Percentiles rank a stretch among this genome's conserved stretches.
phyloP scores from a whole-genome alignment of 2,888 invertebrate species.

The Dryobota labecula region DNA sequence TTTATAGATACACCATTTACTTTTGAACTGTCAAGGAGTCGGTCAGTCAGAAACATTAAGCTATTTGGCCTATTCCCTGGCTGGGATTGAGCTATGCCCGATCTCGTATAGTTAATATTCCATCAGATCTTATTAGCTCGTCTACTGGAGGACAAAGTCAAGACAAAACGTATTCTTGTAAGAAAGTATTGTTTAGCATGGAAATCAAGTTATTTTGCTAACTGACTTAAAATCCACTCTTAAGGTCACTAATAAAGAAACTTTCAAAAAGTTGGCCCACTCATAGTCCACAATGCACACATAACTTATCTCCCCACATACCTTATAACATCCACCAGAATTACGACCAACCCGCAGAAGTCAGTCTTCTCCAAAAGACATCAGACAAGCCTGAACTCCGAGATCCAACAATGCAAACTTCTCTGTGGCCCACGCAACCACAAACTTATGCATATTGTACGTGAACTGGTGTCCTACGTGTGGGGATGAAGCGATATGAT shows the following conservation, averaged over 20 bases:
- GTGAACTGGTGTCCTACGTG: neutral
- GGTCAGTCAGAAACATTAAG: too few relatives aligned
- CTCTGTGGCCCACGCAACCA: conserved; percentile 16
- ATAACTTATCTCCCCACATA: conserved; percentile 6
- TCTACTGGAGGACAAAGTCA: neutral
- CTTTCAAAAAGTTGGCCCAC: neutral
- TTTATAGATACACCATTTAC: neutral
- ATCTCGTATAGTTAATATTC: neutral
- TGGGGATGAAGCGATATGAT: neutral
- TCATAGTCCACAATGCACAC: conserved; percentile 8
- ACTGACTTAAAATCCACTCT: neutral
- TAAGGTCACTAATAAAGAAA: neutral
- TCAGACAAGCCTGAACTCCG: conserved; percentile 30
- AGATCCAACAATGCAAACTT: conserved; percentile 44
- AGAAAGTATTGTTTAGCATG: neutral
- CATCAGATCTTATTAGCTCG: neutral
- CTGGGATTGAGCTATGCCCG: neutral
- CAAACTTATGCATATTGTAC: conserved; percentile 33
- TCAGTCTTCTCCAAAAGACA: conserved; percentile 33
- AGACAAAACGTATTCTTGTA: neutral
- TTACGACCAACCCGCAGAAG: conserved; percentile 10
- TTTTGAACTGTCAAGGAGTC: neutral
- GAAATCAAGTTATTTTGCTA: neutral
- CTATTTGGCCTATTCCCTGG: neutral
- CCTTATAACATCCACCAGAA: conserved; percentile 1